phyloP scores from a whole-genome alignment of 2,113 vertebrate genomes.

The Motacilla alba region DNA sequence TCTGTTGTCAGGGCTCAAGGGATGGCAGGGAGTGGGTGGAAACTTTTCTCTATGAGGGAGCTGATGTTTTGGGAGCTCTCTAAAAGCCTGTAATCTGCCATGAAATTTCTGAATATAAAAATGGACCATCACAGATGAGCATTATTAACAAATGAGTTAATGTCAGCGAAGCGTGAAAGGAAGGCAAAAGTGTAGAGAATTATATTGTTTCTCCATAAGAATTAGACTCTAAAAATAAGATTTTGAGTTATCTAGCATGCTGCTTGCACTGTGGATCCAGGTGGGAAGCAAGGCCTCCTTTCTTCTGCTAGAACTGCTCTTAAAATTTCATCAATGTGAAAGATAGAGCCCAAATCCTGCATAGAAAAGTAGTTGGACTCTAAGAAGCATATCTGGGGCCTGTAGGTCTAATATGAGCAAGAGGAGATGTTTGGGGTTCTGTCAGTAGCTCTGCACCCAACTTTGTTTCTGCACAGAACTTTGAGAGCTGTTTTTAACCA shows the following conservation, averaged over 20 bases:
- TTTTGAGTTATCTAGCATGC: background rate
- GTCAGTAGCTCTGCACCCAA: background rate
- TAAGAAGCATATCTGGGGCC: background rate
- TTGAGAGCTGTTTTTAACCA: background rate
- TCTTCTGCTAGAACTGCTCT: background rate
- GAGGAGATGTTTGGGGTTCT: background rate
- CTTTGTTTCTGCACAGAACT: background rate
- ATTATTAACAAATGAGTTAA: constrained; percentile 22
- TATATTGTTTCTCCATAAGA: background rate
- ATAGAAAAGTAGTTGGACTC: background rate
- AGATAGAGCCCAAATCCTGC: background rate
- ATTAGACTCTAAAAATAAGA: background rate
- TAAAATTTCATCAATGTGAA: accelerated
- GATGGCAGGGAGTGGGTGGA: background rate
- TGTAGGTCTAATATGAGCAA: background rate
- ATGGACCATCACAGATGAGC: background rate
- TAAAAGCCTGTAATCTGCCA: background rate
- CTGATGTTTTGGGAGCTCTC: background rate
- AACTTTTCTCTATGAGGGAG: background rate
- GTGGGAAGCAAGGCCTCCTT: background rate
- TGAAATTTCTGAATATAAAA: background rate
- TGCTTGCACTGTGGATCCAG: background rate
- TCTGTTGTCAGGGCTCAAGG: no score
- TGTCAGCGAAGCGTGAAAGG: background rate
- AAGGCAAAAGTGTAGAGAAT: background rate